A percentile compares a stretch with the other conserved stretches of the same genome.
Evolutionary conservation across 1,140 invertebrate species (phyloP).

Genomic region (Pseudomyrmex concolor): DNA sequence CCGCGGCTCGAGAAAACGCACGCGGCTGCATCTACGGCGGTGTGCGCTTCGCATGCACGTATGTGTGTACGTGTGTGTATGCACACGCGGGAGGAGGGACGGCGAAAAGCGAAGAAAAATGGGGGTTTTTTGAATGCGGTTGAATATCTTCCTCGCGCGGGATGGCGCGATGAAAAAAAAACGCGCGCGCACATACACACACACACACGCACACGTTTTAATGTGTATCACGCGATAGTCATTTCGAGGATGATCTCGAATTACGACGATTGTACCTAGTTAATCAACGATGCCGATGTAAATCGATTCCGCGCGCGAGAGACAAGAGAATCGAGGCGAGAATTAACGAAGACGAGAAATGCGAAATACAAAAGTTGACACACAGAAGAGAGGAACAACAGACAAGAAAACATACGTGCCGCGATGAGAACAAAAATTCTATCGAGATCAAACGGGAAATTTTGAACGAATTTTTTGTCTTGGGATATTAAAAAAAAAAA

Average conservation of each 20-base stretch:
- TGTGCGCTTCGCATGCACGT: neutral
- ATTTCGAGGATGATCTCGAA: neutral
- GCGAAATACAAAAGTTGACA: neutral
- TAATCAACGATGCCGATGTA: neutral
- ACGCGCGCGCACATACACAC: too few species aligned
- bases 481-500: too few species aligned
- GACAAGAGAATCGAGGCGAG: neutral
- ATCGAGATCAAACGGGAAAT: too few species aligned
- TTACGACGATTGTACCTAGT: neutral
- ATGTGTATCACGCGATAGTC: neutral
- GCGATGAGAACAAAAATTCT: too few species aligned
- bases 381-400: neutral
- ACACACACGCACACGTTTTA: neutral
- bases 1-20: conserved; percentile 67
- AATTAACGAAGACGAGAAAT: neutral
- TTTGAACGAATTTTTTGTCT: too few species aligned
- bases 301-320: neutral
- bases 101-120: conserved; percentile 53
- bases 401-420: neutral
- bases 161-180: neutral
- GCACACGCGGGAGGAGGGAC: conserved; percentile 19
- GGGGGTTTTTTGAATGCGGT: neutral
- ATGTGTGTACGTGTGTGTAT: neutral
- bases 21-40: conserved; percentile 57
- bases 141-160: neutral